Evolutionary conservation across 2,797 vertebrate species (phyloP).

Genomic region (Acipenser ruthenus): DNA sequence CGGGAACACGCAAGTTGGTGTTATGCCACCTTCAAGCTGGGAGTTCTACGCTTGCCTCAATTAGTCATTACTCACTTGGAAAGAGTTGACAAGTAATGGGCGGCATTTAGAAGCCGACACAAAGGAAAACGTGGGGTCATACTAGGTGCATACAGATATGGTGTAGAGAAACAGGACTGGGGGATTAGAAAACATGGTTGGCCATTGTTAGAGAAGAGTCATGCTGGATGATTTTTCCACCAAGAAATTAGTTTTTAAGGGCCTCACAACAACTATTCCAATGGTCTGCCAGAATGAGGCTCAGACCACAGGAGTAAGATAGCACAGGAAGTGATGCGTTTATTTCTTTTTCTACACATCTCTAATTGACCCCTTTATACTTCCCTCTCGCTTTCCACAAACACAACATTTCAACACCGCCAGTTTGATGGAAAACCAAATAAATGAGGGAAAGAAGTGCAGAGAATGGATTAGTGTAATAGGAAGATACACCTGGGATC

Average conservation of each 20-base stretch:
- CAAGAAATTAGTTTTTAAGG: no score
- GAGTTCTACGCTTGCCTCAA: conserved; percentile 13
- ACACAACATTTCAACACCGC: no score
- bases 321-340: no score
- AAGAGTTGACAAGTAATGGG: conserved; percentile 15
- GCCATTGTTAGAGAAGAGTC: no score
- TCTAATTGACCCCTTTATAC: no score
- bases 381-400: no score
- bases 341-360: no score
- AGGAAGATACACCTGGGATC: conserved; percentile 8
- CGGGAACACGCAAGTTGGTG: conserved; percentile 10
- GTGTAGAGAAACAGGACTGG: neutral
- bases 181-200: no score
- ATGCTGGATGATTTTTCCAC: no score
- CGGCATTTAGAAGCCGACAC: conserved; percentile 4
- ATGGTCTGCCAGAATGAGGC: no score
- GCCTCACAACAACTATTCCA: no score
- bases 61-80: conserved; percentile 17
- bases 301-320: no score
- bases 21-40: conserved; percentile 12
- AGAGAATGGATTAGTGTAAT: neutral
- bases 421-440: neutral
- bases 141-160: neutral
- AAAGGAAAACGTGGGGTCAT: conserved; percentile 12
- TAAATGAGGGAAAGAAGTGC: neutral